Evolutionary conservation across 2,797 vertebrate species (phyloP).

Genomic region (Sphaeramia orbicularis): DNA sequence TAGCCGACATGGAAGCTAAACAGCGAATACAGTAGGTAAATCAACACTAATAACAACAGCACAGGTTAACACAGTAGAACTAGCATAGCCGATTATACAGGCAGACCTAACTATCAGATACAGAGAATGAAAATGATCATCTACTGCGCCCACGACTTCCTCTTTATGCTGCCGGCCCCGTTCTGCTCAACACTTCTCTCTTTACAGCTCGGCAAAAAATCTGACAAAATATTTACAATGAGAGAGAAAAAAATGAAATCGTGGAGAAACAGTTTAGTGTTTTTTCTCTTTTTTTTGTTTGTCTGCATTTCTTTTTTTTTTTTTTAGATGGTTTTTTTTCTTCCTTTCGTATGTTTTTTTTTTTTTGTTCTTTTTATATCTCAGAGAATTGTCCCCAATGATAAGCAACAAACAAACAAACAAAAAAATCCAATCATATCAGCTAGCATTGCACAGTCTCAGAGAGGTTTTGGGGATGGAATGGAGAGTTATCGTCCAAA

Average conservation of each 20-base stretch:
- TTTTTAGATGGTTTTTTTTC: too few relatives aligned
- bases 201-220: conserved; percentile 87
- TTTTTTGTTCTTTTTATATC: conserved; percentile 74
- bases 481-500: conserved; percentile 90
- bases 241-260: conserved; percentile 87
- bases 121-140: conserved; percentile 56
- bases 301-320: conserved; percentile 77
- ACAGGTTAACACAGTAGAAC: conserved; percentile 79
- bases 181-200: conserved; percentile 85
- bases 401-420: conserved; percentile 85
- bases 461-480: conserved; percentile 87
- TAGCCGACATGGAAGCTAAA: conserved; percentile 73
- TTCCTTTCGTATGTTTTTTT: conserved; percentile 66
- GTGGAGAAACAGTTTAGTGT: conserved; percentile 87
- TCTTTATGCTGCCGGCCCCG: conserved; percentile 88
- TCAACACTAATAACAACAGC: conserved; percentile 80
- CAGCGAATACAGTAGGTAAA: conserved; percentile 79
- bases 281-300: conserved; percentile 72
- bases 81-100: conserved; percentile 74
- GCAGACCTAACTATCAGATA: conserved; percentile 73
- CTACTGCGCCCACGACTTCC: conserved; percentile 77
- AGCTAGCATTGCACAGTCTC: conserved; percentile 92
- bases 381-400: conserved; percentile 87
- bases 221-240: conserved; percentile 92
- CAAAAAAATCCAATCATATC: conserved; percentile 86